A percentile compares a stretch with the other conserved stretches of the same genome.
phyloP scores from a whole-genome alignment of 1,140 invertebrate species.

The Drosophila nigrodunni region DNA sequence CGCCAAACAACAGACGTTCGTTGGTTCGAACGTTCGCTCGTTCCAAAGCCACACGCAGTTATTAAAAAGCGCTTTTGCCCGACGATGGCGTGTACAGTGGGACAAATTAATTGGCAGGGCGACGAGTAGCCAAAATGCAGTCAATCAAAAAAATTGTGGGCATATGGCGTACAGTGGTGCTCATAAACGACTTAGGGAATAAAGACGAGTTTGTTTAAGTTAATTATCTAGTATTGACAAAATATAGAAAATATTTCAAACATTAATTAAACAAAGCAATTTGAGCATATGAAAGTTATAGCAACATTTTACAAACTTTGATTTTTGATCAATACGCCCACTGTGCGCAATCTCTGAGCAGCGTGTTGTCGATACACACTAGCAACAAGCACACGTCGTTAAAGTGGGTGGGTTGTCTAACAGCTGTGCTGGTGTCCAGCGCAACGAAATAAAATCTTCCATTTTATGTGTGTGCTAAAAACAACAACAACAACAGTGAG shows the following conservation, averaged over 20 bases:
- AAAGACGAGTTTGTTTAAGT: no score
- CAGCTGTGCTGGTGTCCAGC: conserved; percentile 50
- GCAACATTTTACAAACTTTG: neutral
- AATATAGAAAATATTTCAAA: neutral
- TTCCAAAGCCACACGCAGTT: conserved; percentile 70
- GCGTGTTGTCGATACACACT: conserved; percentile 23
- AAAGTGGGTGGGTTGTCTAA: conserved; percentile 72
- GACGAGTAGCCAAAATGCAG: conserved; percentile 15
- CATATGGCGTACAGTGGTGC: no score
- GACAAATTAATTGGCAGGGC: conserved; percentile 29
- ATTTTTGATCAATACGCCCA: neutral
- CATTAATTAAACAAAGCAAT: neutral
- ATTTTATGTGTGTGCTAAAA: conserved; percentile 69
- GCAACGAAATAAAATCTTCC: conserved; percentile 70
- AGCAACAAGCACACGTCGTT: conserved; percentile 50
- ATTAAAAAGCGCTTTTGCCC: conserved; percentile 75
- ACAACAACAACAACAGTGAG: conserved; percentile 37
- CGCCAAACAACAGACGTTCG: conserved; percentile 48
- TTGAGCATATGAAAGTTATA: neutral
- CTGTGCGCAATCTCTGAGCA: conserved; percentile 20
- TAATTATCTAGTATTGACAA: neutral
- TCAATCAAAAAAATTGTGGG: conserved; percentile 12
- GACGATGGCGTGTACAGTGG: conserved; percentile 64
- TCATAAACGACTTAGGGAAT: no score
- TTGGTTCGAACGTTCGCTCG: conserved; percentile 11